Conservation (phyloP, 2,113 vertebrate species). For the Peromyscus leucopus region DNA sequence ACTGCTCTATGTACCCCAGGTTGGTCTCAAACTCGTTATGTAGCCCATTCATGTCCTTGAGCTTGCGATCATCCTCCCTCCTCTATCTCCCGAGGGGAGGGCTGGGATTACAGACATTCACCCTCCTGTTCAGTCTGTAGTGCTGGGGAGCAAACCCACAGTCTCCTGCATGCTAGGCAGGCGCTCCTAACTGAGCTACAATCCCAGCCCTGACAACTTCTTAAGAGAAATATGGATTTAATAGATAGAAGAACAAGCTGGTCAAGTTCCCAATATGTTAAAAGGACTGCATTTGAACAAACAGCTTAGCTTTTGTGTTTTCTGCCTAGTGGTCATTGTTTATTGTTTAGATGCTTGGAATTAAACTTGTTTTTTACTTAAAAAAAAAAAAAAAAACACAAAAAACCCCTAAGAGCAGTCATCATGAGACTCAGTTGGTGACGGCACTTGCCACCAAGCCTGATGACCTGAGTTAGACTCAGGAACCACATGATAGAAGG, state of each 20-base stretch:
- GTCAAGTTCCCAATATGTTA: neutral
- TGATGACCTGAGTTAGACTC: neutral
- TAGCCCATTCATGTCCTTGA: neutral
- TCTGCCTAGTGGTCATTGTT: neutral
- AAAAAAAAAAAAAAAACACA: neutral
- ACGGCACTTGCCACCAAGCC: neutral
- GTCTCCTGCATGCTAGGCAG: neutral
- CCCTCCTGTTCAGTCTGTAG: neutral
- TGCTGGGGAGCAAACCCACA: no score
- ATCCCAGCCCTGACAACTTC: neutral
- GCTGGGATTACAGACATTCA: neutral
- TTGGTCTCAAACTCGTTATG: neutral
- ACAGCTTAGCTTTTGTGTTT: neutral
- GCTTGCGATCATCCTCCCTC: neutral
- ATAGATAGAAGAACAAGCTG: neutral
- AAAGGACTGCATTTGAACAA: neutral
- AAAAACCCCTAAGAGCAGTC: neutral
- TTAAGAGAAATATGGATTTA: neutral
- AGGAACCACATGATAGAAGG: neutral
- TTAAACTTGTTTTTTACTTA: neutral
- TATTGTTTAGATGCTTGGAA: neutral
- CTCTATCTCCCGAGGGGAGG: neutral
- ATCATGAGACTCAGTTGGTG: neutral
- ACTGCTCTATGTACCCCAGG: neutral
- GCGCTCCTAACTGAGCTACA: neutral